Evolutionary conservation across 1,140 invertebrate genomes (phyloP).

Genomic region (Zaprionus capensis): DNA sequence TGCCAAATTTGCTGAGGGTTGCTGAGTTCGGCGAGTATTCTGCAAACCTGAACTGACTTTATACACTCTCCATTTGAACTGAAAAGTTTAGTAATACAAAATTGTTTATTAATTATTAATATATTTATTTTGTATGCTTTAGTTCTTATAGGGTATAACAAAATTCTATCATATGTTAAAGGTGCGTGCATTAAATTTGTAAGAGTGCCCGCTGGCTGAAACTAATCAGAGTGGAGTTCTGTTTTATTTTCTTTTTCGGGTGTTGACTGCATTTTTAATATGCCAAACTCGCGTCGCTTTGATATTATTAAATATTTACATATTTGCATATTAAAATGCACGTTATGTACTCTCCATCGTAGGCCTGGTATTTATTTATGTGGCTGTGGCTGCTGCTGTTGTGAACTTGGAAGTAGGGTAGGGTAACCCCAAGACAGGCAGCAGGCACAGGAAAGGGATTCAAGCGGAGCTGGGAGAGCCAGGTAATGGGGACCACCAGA

Average conservation of each 20-base stretch:
- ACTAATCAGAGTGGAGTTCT: slow-evolving; percentile 12
- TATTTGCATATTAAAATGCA: slow-evolving; percentile 76
- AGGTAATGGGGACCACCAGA: slow-evolving; percentile 5
- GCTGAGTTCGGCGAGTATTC: not conserved
- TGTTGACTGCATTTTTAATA: slow-evolving; percentile 65
- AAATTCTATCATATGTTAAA: slow-evolving; percentile 56
- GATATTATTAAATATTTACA: slow-evolving; percentile 83
- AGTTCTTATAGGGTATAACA: not conserved
- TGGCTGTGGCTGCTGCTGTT: slow-evolving; percentile 19
- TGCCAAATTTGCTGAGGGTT: not conserved
- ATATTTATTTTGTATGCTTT: no score
- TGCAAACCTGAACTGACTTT: not conserved
- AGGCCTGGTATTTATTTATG: slow-evolving; percentile 69
- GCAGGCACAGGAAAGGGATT: not conserved
- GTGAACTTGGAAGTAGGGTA: not conserved
- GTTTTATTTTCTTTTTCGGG: slow-evolving; percentile 9
- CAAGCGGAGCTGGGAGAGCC: not conserved
- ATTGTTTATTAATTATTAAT: no score
- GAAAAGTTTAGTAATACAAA: no score
- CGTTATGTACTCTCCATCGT: slow-evolving; percentile 36
- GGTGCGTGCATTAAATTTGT: slow-evolving; percentile 68
- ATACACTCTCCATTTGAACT: no score
- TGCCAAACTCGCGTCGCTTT: slow-evolving; percentile 46
- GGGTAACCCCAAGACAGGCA: slow-evolving; percentile 1
- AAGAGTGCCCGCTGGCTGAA: slow-evolving; percentile 10